Conservation (phyloP, 2,888 invertebrate species). For the Drosophila limbata region DNA sequence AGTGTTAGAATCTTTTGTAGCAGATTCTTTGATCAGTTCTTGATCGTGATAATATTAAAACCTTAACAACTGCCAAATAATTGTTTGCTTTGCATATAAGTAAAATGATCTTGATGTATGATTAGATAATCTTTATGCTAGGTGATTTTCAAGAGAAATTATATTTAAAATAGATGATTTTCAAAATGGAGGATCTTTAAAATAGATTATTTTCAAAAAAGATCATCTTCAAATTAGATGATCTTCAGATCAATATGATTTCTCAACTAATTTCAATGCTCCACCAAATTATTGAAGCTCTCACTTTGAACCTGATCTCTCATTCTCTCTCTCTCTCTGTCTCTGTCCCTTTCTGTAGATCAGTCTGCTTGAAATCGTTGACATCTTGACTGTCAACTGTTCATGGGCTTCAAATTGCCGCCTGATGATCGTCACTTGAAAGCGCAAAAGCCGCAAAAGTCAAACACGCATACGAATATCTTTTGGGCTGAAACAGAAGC, state of each 20-base stretch:
- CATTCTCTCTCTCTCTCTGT: neutral
- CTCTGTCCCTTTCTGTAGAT: neutral
- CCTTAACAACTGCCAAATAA: no score
- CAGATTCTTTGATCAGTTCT: no score
- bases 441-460: slow-evolving; percentile 57
- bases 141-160: no score
- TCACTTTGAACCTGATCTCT: no score
- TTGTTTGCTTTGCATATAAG: no score
- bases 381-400: slow-evolving; percentile 68
- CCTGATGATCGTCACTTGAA: slow-evolving; percentile 65
- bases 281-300: no score
- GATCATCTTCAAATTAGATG: neutral
- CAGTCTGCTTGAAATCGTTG: slow-evolving; percentile 31
- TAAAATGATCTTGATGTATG: neutral
- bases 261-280: neutral
- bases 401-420: slow-evolving; percentile 78
- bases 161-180: neutral
- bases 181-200: neutral
- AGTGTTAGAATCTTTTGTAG: no score
- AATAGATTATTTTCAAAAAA: neutral
- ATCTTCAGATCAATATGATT: neutral
- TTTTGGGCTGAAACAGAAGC: slow-evolving; percentile 3
- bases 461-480: neutral
- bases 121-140: neutral
- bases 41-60: no score